Evolutionary conservation across 2,113 vertebrate genomes (phyloP).

Genomic region (Agelaius tricolor): DNA sequence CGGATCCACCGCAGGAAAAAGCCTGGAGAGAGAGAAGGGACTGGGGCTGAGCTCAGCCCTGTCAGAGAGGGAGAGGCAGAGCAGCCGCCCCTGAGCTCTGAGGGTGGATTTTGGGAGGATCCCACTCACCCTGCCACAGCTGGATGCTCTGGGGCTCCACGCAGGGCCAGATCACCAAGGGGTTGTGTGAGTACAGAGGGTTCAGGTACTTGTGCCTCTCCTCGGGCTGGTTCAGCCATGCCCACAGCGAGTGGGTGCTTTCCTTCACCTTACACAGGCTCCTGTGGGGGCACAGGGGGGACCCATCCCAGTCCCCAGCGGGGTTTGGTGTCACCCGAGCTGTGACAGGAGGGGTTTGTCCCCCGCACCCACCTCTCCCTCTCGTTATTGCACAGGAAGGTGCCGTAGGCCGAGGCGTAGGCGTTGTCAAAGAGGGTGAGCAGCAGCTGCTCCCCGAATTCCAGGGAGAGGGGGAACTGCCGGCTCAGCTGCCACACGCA

Average conservation of each 20-base stretch:
- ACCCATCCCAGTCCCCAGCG: fast-evolving
- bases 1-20: slow-evolving; percentile 84
- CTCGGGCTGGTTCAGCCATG: slow-evolving; percentile 66
- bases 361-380: slow-evolving; percentile 75
- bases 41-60: not conserved
- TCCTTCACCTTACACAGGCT: slow-evolving; percentile 77
- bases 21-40: slow-evolving; percentile 48
- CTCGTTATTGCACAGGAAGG: slow-evolving; percentile 87
- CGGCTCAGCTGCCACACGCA: slow-evolving; percentile 85
- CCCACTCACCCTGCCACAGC: slow-evolving; percentile 82
- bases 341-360: fast-evolving
- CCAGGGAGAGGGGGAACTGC: slow-evolving; percentile 86
- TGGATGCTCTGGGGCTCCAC: slow-evolving; percentile 86
- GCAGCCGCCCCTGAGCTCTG: too few species aligned
- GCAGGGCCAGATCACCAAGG: slow-evolving; percentile 85
- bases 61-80: too few species aligned
- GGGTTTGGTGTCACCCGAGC: not conserved
- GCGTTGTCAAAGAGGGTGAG: slow-evolving; percentile 80
- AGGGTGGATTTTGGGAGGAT: not conserved
- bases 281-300: slow-evolving; percentile 45
- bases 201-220: slow-evolving; percentile 72
- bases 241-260: slow-evolving; percentile 84
- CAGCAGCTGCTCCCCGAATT: slow-evolving; percentile 83
- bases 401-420: slow-evolving; percentile 84
- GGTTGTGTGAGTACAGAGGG: slow-evolving; percentile 76